phyloP scores from a whole-genome alignment of 2,888 invertebrate genomes.

The Carpatolechia fugitivella region DNA sequence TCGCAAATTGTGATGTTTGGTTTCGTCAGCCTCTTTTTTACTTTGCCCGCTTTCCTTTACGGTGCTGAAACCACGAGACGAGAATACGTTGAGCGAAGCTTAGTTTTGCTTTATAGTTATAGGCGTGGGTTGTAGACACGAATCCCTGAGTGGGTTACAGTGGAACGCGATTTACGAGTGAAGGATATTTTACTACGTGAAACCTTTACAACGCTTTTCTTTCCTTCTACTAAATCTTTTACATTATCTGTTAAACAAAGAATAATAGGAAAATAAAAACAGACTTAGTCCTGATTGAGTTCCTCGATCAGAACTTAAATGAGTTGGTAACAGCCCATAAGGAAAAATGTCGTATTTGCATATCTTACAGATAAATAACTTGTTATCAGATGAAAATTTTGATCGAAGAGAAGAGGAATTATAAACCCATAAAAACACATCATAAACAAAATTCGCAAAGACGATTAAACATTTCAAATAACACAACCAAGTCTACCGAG shows the following conservation, averaged over 20 bases:
- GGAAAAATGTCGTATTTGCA: neutral
- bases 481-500: conserved; percentile 14
- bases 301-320: neutral
- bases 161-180: conserved; percentile 3
- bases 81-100: conserved; percentile 18
- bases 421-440: neutral
- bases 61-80: conserved; percentile 14
- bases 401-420: too few relatives aligned
- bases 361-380: neutral
- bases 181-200: neutral
- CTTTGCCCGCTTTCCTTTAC: conserved; percentile 23
- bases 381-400: too few relatives aligned
- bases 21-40: conserved; percentile 37
- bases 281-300: too few relatives aligned
- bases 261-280: too few relatives aligned
- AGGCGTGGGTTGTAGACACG: conserved; percentile 5
- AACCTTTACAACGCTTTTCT: neutral
- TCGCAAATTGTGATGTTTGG: conserved; percentile 56
- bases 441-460: neutral
- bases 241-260: neutral
- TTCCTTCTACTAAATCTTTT: neutral
- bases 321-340: neutral
- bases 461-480: conserved; percentile 1
- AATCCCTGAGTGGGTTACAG: neutral
- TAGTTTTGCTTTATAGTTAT: conserved; percentile 9